Percentiles rank a stretch among this genome's conserved stretches.
phyloP scores from a whole-genome alignment of 2,797 vertebrate species.

The Muscicapa striata region DNA sequence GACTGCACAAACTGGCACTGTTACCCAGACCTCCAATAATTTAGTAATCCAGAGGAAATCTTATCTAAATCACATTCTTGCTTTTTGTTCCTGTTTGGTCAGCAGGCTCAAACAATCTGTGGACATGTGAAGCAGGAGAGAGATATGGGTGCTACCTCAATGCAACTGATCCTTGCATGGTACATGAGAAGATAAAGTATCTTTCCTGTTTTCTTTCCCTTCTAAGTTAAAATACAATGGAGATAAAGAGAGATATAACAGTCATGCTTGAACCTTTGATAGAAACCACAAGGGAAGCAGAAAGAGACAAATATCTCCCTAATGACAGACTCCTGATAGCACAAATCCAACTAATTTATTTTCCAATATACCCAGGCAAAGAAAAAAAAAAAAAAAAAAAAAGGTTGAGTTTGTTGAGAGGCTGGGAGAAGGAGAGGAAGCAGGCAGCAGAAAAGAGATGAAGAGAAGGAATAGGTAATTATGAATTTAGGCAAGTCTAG shows the following conservation, averaged over 20 bases:
- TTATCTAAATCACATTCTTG: neutral
- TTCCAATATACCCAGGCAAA: constrained; percentile 26
- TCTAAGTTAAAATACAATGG: constrained; percentile 61
- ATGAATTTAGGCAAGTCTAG: neutral
- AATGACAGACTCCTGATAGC: constrained; percentile 70
- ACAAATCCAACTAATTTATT: constrained; percentile 71
- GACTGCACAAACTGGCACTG: neutral
- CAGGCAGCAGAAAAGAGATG: neutral
- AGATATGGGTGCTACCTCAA: neutral
- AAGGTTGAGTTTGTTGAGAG: neutral
- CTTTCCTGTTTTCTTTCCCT: constrained; percentile 49
- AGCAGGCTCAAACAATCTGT: neutral
- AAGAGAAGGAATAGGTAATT: neutral
- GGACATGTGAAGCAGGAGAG: neutral
- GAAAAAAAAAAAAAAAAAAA: neutral
- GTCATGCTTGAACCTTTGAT: constrained; percentile 60
- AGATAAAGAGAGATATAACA: constrained; percentile 65
- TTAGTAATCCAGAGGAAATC: neutral
- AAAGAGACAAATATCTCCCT: constrained; percentile 68
- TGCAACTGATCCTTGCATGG: constrained; percentile 5
- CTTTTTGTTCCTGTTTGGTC: constrained; percentile 22
- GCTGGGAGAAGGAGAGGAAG: neutral
- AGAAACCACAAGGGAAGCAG: constrained; percentile 63
- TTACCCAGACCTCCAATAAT: neutral
- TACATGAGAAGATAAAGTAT: constrained; percentile 65